A percentile compares a stretch with the other conserved stretches of the same genome.
phyloP scores from a whole-genome alignment of 2,797 vertebrate genomes.

The Macropodus opercularis region DNA sequence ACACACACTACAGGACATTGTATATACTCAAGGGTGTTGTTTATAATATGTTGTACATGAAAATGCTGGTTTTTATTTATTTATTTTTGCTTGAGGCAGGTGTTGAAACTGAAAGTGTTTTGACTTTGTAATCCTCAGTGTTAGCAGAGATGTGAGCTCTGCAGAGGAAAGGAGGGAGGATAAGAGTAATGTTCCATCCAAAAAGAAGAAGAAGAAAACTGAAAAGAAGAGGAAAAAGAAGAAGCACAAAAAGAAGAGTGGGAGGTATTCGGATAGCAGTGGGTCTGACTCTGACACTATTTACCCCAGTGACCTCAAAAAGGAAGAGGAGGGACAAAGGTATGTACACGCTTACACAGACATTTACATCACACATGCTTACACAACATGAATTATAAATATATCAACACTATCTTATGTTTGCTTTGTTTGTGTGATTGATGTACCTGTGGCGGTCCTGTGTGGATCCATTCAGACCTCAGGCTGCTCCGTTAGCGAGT shows the following conservation, averaged over 20 bases:
- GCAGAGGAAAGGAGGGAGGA: slow-evolving; percentile 58
- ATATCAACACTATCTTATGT: neutral
- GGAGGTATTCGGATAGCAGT: slow-evolving; percentile 67
- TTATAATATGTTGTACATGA: neutral
- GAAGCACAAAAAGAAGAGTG: slow-evolving; percentile 81
- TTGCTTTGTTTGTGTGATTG: slow-evolving; percentile 6
- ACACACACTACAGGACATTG: neutral
- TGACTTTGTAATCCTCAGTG: slow-evolving; percentile 24
- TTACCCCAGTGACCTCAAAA: slow-evolving; percentile 78
- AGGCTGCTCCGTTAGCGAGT: slow-evolving; percentile 66
- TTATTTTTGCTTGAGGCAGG: neutral
- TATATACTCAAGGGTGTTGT: fast-evolving
- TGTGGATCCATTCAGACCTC: slow-evolving; percentile 31
- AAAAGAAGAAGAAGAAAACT: slow-evolving; percentile 84
- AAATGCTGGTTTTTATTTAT: neutral
- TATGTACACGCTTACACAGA: slow-evolving; percentile 19
- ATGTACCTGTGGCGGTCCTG: slow-evolving; percentile 5
- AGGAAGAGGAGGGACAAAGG: slow-evolving; percentile 57
- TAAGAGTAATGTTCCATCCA: slow-evolving; percentile 38
- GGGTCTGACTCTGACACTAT: slow-evolving; percentile 76
- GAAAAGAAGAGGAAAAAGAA: slow-evolving; percentile 86
- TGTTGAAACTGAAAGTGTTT: neutral
- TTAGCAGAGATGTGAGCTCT: slow-evolving; percentile 64
- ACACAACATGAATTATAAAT: neutral
- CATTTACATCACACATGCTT: neutral